Percentiles rank a stretch among this genome's conserved stretches.
These are phyloP conservation scores for Thamnophis sirtalis DNA, from an alignment of 2,113 vertebrate species.

Conservation along the genomic window DNA sequence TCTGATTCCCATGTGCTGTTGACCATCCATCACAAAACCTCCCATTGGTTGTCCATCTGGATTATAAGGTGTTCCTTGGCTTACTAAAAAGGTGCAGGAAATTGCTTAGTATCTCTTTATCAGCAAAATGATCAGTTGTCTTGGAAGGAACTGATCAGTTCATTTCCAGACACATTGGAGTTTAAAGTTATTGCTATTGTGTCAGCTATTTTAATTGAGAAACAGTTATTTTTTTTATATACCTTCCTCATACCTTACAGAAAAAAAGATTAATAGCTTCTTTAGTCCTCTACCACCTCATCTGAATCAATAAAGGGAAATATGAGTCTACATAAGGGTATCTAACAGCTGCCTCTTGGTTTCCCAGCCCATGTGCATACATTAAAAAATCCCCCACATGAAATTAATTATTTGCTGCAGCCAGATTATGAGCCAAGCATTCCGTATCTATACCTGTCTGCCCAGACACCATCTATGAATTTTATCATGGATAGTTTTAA, in stretches of 20 bases:
- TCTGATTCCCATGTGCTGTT: conserved; percentile 99
- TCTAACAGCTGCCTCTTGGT: neutral
- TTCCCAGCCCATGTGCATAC: neutral
- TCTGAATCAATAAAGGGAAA: neutral
- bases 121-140: neutral
- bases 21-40: conserved; percentile 99
- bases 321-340: neutral
- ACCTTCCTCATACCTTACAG: fast-evolving
- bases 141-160: neutral
- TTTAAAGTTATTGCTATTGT: conserved; percentile 3
- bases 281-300: neutral
- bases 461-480: neutral
- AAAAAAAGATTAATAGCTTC: neutral
- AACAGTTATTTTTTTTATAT: neutral
- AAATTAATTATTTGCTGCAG: neutral
- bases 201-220: fast-evolving
- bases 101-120: conserved; percentile 40
- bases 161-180: neutral
- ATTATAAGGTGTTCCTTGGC: conserved; percentile 98
- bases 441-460: neutral
- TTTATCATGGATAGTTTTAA: neutral
- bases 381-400: neutral
- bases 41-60: conserved; percentile 98
- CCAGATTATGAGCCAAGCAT: neutral
- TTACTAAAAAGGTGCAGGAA: conserved; percentile 84